Conservation (phyloP, 2,888 invertebrate genomes). For the Ommatoiulus sabulosus region DNA sequence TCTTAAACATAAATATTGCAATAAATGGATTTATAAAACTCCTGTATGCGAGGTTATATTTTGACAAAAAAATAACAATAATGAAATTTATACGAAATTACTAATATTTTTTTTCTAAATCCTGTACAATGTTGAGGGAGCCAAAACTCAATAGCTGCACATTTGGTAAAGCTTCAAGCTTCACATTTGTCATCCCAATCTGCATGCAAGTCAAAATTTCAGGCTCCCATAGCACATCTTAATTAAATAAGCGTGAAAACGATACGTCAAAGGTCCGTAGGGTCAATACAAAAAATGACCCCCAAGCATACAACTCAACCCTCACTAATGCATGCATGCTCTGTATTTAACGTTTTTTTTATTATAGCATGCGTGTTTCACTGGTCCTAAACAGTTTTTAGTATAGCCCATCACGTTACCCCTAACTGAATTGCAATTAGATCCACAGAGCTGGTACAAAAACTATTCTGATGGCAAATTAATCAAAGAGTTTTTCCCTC, state of each 20-base stretch:
- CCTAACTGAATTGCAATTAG: conserved; percentile 40
- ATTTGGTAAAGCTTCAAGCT: background rate
- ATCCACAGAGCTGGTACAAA: background rate
- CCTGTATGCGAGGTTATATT: no score
- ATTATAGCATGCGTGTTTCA: conserved; percentile 1
- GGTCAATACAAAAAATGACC: conserved; percentile 27
- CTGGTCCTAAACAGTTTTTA: background rate
- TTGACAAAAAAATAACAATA: no score
- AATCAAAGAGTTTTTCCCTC: conserved; percentile 11
- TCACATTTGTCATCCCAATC: conserved; percentile 5
- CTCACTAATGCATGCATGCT: background rate
- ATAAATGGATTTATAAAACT: no score
- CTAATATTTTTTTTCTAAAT: no score
- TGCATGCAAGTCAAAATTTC: conserved; percentile 6
- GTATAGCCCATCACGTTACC: background rate
- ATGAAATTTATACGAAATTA: no score
- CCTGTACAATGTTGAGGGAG: background rate
- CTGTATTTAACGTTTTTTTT: background rate
- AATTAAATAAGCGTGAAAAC: background rate
- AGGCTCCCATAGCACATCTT: background rate
- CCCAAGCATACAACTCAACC: background rate
- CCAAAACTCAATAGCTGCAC: background rate
- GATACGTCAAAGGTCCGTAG: background rate
- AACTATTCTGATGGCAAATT: background rate
- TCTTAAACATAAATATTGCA: no score